A percentile compares a stretch with the other conserved stretches of the same genome.
These are phyloP conservation scores for Vireo altiloquus DNA, from an alignment of 2,113 vertebrate genomes.

Conservation along the genomic window DNA sequence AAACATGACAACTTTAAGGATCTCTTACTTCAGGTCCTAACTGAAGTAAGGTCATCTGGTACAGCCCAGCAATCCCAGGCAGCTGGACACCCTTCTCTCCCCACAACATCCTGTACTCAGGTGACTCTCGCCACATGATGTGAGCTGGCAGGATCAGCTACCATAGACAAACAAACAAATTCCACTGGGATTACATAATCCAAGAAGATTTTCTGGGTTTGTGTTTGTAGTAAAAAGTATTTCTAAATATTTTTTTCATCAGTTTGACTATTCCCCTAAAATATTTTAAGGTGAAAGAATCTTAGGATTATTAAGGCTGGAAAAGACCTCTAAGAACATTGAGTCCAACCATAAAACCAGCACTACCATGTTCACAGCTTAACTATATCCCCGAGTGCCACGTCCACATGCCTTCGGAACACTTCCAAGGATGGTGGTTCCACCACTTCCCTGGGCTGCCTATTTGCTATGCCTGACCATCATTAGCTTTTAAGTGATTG, in stretches of 20 bases:
- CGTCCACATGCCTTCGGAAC: not conserved
- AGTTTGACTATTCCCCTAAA: not conserved
- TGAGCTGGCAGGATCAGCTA: not conserved
- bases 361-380: too few relatives aligned
- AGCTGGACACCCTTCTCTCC: rapidly evolving
- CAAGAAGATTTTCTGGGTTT: not conserved
- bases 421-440: not conserved
- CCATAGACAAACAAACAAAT: not conserved
- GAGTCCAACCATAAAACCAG: not conserved
- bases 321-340: not conserved
- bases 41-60: not conserved
- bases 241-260: not conserved
- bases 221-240: not conserved
- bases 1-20: not conserved
- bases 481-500: not conserved
- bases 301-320: not conserved
- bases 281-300: not conserved
- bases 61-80: not conserved
- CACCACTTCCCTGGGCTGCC: not conserved
- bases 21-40: not conserved
- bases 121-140: not conserved
- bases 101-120: not conserved
- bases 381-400: not conserved
- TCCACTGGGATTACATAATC: rapidly evolving
- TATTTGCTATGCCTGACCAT: not conserved